Base-by-base conservation (phyloP, 2,797 vertebrate genomes). In the Dryobates pubescens region DNA sequence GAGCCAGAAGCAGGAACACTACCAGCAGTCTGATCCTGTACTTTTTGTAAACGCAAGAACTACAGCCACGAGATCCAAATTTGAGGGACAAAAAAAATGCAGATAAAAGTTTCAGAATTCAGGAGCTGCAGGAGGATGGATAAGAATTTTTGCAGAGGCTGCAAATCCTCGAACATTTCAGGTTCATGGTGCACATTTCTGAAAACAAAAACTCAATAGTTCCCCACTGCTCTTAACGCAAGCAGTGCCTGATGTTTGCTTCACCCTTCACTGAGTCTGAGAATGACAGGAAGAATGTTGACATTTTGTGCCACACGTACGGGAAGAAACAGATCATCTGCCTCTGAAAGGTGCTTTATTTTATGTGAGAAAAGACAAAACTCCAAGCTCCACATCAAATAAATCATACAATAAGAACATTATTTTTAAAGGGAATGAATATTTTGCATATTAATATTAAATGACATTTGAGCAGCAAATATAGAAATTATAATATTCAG, bases 381-480 rank as follows among this genome's bases (percentile, higher is more conserved):
- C 93, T 92, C 83, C 2, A 22, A 92, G 90, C 51, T 86, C n/a
- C 61, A 84, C 89, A 95, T 96, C 93, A 96, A 96, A 96, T 94
- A 94, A 96, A 94, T 92, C 89, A 95, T 93, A 96, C 88, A 96
- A 95, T 91, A 95, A 92, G 86, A 94, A 94, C 90, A 89, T 90
- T 94, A 92, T 95, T 95, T 96, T 96, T 92, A 96, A 96, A 93
- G 71, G 69, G 95, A 92, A 85, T 29, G 41, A 92, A 63, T 89
- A 88, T 95, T 97, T 97, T 95, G 92, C 92, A 93, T 94, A 94
- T 96, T 94, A 95, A 96, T 96, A 94, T 94, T 96, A 89, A 91
- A 94, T 94, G 68, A 94, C 82, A 82, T 58, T 63, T 81, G 88
- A 81, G 79, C 49, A 83, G 90, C 43, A 91, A 92, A 96, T 96